A percentile compares a stretch with the other conserved stretches of the same genome.
Conservation (phyloP, 2,888 invertebrate genomes). For the Megastigmus dorsalis region DNA sequence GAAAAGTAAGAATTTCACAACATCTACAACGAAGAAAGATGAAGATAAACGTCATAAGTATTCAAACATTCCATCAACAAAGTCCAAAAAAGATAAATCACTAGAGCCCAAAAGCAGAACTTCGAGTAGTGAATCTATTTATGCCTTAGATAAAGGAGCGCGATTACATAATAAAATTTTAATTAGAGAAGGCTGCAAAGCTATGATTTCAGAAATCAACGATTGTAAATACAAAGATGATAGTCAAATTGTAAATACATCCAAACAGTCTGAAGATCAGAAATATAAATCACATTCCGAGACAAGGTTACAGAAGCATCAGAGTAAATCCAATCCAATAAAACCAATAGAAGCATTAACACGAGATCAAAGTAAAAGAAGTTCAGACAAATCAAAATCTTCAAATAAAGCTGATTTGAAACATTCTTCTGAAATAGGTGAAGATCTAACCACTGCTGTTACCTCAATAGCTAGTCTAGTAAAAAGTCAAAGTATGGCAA, state of each 20-base stretch:
- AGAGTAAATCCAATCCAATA: constrained; percentile 52
- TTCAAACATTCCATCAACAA: constrained; percentile 59
- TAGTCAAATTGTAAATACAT: constrained; percentile 56
- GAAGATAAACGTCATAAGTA: constrained; percentile 64
- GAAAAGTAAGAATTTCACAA: constrained; percentile 64
- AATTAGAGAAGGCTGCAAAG: constrained; percentile 61
- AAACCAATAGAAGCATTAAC: constrained; percentile 51
- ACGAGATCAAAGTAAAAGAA: constrained; percentile 58
- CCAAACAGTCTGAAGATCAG: constrained; percentile 62
- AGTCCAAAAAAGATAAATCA: constrained; percentile 63
- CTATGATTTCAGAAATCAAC: constrained; percentile 60
- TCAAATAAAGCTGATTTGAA: constrained; percentile 61
- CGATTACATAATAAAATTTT: constrained; percentile 63
- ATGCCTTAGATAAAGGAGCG: constrained; percentile 56
- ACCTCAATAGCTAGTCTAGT: constrained; percentile 58
- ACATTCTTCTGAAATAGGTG: constrained; percentile 62
- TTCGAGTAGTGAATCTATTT: constrained; percentile 65
- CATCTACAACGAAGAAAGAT: constrained; percentile 66
- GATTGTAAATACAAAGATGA: constrained; percentile 64
- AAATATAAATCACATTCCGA: constrained; percentile 60
- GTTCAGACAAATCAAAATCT: constrained; percentile 63
- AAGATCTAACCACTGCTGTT: constrained; percentile 62
- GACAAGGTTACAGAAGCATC: constrained; percentile 49
- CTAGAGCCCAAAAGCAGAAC: constrained; percentile 63
- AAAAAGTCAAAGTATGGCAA: constrained; percentile 56